These are phyloP conservation scores for Calameuta idolon DNA, from an alignment of 2,888 invertebrate species.

Conservation along the genomic window DNA sequence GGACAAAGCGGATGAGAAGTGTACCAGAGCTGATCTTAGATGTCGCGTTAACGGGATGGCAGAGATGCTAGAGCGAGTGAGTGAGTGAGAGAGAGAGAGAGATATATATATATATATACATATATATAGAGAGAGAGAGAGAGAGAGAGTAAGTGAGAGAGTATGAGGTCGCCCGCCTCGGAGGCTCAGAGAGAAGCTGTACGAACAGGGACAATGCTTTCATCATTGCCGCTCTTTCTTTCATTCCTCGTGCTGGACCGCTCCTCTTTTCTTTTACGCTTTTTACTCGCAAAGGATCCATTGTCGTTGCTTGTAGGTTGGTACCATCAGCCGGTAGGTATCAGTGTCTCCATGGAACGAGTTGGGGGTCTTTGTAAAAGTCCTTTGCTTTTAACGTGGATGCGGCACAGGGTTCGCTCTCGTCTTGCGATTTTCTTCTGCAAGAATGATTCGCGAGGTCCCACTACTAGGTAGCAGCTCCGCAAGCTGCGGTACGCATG, in stretches of 20 bases:
- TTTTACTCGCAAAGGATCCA: constrained; percentile 62
- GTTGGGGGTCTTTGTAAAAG: constrained; percentile 49
- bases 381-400: constrained; percentile 33
- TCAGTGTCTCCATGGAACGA: constrained; percentile 55
- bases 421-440: neutral
- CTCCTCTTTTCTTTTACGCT: constrained; percentile 28
- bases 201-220: constrained; percentile 65
- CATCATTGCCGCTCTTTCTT: constrained; percentile 66
- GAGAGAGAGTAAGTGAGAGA: constrained; percentile 28
- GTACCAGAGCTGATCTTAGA: constrained; percentile 39
- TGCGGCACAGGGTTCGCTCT: neutral
- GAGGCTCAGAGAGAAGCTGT: constrained; percentile 39
- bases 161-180: constrained; percentile 31
- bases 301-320: constrained; percentile 61
- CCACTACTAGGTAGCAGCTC: neutral
- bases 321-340: constrained; percentile 42
- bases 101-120: too few relatives aligned
- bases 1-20: constrained; percentile 30
- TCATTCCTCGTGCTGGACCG: constrained; percentile 49
- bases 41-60: constrained; percentile 31
- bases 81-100: constrained; percentile 23
- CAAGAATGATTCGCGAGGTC: neutral
- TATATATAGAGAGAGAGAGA: constrained; percentile 8
- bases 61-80: neutral
- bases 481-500: neutral